Evolutionary conservation across 2,113 vertebrate genomes (phyloP).

Genomic region (Rhegmatorhina hoffmannsi): DNA sequence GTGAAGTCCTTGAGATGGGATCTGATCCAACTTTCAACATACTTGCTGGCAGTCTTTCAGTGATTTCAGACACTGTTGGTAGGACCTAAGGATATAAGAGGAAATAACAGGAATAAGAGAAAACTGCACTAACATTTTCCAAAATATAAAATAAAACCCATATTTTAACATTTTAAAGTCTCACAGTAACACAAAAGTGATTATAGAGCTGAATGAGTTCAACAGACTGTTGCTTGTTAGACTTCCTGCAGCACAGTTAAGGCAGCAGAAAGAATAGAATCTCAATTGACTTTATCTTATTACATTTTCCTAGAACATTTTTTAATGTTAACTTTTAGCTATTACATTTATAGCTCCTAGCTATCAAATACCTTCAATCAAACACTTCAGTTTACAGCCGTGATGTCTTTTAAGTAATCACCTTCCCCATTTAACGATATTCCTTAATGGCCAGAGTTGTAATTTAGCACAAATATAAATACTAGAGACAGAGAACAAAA

Average conservation of each 20-base stretch:
- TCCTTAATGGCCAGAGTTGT: background rate
- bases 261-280: background rate
- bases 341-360: background rate
- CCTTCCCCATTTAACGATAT: background rate
- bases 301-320: background rate
- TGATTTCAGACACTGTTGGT: background rate
- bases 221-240: background rate
- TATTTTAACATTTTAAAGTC: background rate
- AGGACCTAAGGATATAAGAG: background rate
- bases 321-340: background rate
- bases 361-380: background rate
- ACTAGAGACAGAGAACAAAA: background rate
- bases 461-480: background rate
- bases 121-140: background rate
- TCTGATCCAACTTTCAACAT: background rate
- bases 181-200: fast-evolving
- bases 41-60: background rate
- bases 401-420: background rate
- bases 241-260: background rate
- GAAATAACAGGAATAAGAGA: background rate
- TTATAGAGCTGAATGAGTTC: background rate
- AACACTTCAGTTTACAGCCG: background rate
- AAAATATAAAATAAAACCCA: background rate
- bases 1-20: background rate
- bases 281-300: background rate